These are phyloP conservation scores for Drosophila nebulosa DNA, from an alignment of 1,140 invertebrate genomes.

Conservation along the genomic window DNA sequence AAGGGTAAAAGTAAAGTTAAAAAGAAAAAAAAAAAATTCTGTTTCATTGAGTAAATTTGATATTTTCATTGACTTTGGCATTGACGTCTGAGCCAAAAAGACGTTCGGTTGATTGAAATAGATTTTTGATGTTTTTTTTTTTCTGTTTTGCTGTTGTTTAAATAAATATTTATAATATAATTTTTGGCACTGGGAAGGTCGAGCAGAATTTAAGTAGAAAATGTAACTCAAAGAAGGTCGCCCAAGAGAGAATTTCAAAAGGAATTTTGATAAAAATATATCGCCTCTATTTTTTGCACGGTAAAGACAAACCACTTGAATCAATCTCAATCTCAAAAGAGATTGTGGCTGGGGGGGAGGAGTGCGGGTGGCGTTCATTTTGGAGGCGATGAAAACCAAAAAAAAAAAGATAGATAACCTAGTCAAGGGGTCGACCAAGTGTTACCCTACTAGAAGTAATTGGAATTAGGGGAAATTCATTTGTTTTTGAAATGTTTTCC, in stretches of 20 bases:
- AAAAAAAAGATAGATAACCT: neutral
- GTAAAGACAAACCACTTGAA: constrained; percentile 17
- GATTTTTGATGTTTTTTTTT: constrained; percentile 41
- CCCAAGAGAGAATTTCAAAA: neutral
- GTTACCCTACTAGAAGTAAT: neutral
- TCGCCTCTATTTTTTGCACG: constrained; percentile 32
- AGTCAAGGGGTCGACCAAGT: neutral
- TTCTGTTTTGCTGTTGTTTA: constrained; percentile 1
- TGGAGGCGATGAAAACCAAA: constrained; percentile 43
- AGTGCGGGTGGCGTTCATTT: constrained; percentile 3
- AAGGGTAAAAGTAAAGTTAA: constrained; percentile 38
- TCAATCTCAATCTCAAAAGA: constrained; percentile 43
- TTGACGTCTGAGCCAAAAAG: constrained; percentile 47
- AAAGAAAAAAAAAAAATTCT: constrained; percentile 5
- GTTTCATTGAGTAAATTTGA: constrained; percentile 58
- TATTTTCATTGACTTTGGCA: constrained; percentile 67
- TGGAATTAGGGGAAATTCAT: too few species aligned
- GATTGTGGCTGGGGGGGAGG: neutral
- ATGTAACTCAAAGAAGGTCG: neutral
- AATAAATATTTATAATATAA: constrained; percentile 44
- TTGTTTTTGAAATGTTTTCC: too few species aligned
- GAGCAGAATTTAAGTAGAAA: neutral
- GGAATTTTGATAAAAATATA: constrained; percentile 44
- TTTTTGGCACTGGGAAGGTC: constrained; percentile 5
- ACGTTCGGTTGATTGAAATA: constrained; percentile 57